Conservation (phyloP, 2,888 invertebrate genomes). For the Ceraclea dissimilis region DNA sequence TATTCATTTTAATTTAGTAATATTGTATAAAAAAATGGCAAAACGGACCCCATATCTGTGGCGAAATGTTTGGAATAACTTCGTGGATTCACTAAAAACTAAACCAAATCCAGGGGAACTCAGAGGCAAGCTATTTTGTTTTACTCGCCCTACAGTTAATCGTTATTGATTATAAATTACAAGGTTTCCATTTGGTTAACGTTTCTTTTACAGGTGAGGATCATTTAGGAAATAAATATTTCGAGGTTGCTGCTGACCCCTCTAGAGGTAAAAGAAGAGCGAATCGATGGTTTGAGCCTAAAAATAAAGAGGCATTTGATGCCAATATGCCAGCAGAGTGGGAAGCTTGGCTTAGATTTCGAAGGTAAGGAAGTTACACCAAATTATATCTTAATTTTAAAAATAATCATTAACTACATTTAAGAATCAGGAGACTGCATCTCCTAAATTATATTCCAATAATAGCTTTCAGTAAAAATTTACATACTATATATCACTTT, state of each 20-base stretch:
- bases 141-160: no score
- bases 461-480: no score
- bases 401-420: no score
- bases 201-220: constrained; percentile 57
- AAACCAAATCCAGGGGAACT: not conserved
- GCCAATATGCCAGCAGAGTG: constrained; percentile 78
- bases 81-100: not conserved
- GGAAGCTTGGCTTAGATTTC: constrained; percentile 77
- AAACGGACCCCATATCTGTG: no score
- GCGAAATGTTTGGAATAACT: not conserved
- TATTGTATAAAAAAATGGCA: no score
- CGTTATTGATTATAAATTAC: no score
- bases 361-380: constrained; percentile 38
- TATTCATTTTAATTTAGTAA: no score
- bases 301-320: constrained; percentile 54
- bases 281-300: constrained; percentile 67
- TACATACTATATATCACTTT: no score
- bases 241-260: constrained; percentile 64
- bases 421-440: no score
- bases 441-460: no score
- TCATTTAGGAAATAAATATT: constrained; percentile 76
- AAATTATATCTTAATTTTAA: not conserved
- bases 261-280: constrained; percentile 56
- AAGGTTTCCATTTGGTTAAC: not conserved
- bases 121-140: not conserved